Conservation (phyloP, 2,888 invertebrate species). For the Erynnis tages region DNA sequence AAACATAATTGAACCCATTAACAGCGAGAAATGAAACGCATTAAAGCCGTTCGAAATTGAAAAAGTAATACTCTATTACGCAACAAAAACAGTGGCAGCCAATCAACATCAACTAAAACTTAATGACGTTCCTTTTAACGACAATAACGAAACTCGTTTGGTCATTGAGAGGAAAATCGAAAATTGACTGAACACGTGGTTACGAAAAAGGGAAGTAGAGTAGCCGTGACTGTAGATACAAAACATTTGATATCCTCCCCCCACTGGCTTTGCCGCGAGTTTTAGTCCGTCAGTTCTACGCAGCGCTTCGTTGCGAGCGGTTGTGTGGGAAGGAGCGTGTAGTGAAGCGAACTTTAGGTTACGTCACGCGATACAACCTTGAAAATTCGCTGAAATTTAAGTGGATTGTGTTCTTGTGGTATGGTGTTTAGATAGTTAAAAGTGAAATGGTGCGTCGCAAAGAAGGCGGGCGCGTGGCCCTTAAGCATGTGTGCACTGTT, state of each 20-base stretch:
- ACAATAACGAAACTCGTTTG: constrained; percentile 61
- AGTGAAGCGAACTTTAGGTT: constrained; percentile 55
- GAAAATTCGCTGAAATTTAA: constrained; percentile 33
- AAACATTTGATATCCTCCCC: constrained; percentile 68
- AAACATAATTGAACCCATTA: too few relatives aligned
- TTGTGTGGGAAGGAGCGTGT: constrained; percentile 37
- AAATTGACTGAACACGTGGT: constrained; percentile 75
- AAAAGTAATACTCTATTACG: too few relatives aligned
- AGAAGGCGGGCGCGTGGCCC: constrained; percentile 53
- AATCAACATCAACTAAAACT: constrained; percentile 50
- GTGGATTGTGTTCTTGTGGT: constrained; percentile 55
- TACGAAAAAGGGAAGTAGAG: constrained; percentile 47
- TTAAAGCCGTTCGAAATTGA: too few relatives aligned
- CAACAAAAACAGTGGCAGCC: too few relatives aligned
- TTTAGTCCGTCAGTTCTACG: constrained; percentile 54
- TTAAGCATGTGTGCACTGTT: constrained; percentile 60
- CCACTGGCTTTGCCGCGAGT: constrained; percentile 44
- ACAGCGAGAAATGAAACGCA: too few relatives aligned
- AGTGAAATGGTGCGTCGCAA: constrained; percentile 70
- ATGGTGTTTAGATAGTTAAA: constrained; percentile 65
- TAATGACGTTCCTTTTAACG: constrained; percentile 62
- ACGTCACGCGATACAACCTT: constrained; percentile 52
- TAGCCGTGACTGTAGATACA: constrained; percentile 54
- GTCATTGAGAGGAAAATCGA: constrained; percentile 50
- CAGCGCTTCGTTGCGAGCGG: constrained; percentile 50